phyloP scores from a whole-genome alignment of 2,797 vertebrate genomes.

The Ctenochaetus hawaiiensis region DNA sequence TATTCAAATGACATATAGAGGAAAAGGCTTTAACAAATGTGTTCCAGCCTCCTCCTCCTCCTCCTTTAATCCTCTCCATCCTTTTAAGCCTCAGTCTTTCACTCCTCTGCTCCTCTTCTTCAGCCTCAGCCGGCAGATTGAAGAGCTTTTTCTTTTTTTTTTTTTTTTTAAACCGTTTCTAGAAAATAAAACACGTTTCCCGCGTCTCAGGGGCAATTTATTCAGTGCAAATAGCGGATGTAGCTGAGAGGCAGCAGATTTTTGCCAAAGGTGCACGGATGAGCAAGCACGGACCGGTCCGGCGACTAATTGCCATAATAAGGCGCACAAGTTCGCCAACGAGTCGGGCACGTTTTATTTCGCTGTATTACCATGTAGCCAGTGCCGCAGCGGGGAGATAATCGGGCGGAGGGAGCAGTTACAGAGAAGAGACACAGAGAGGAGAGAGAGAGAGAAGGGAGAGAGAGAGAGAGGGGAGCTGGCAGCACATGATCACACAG shows the following conservation, averaged over 20 bases:
- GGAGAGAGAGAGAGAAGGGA: constrained; percentile 2
- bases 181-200: constrained; percentile 56
- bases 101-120: constrained; percentile 49
- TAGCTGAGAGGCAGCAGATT: constrained; percentile 44
- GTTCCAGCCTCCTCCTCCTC: constrained; percentile 50
- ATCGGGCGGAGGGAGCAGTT: constrained; percentile 80
- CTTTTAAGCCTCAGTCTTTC: constrained; percentile 51
- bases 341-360: constrained; percentile 64
- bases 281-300: constrained; percentile 52
- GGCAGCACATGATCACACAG: constrained; percentile 78
- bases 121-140: constrained; percentile 47
- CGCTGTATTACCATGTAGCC: constrained; percentile 66
- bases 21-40: constrained; percentile 56
- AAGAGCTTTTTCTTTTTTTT: constrained; percentile 5
- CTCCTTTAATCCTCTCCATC: constrained; percentile 61
- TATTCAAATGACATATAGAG: constrained; percentile 65
- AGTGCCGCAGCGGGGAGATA: constrained; percentile 83
- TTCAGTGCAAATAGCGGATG: constrained; percentile 64
- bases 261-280: constrained; percentile 42
- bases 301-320: constrained; percentile 71
- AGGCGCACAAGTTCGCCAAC: constrained; percentile 75
- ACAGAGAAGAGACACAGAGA: constrained; percentile 29
- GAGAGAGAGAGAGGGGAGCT: constrained; percentile 57
- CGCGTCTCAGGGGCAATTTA: constrained; percentile 62
- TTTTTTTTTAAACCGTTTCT: constrained; percentile 9